Percentiles rank a stretch among this genome's conserved stretches.
Conservation (phyloP, 37 sponge, comb jelly and placozoan genomes). For the Geodia barretti region DNA sequence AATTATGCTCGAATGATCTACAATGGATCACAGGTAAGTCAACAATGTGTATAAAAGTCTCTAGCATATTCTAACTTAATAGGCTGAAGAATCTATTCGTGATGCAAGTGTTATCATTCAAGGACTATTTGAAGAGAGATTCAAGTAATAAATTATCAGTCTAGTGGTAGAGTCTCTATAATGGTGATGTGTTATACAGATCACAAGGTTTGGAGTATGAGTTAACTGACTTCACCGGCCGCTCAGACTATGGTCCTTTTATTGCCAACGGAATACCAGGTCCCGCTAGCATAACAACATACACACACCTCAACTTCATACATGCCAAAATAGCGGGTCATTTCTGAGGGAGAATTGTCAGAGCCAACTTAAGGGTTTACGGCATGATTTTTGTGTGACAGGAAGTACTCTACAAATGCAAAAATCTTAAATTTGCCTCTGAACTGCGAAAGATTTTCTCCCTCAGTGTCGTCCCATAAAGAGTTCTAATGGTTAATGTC, state of each 20-base stretch:
- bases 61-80: too few species aligned
- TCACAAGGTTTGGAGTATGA: conserved; percentile 30
- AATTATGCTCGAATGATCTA: conserved; percentile 79
- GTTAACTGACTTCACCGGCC: conserved; percentile 64
- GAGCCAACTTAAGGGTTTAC: too few species aligned
- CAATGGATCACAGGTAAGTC: conserved; percentile 80
- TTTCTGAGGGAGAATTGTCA: too few species aligned
- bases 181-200: conserved; percentile 2
- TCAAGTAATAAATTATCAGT: conserved; percentile 44
- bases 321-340: too few species aligned
- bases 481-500: too few species aligned
- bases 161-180: neutral
- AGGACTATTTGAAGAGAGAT: conserved; percentile 65
- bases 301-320: too few species aligned
- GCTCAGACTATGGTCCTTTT: conserved; percentile 90
- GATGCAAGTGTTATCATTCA: conserved; percentile 55
- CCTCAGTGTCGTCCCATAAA: too few species aligned
- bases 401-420: too few species aligned
- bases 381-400: too few species aligned
- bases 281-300: conserved; percentile 11
- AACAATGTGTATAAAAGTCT: neutral
- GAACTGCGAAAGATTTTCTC: too few species aligned
- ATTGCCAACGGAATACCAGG: conserved; percentile 79
- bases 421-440: too few species aligned
- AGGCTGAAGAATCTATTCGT: conserved; percentile 38